phyloP scores from a whole-genome alignment of 2,888 invertebrate species.

The Limnephilus auricula region DNA sequence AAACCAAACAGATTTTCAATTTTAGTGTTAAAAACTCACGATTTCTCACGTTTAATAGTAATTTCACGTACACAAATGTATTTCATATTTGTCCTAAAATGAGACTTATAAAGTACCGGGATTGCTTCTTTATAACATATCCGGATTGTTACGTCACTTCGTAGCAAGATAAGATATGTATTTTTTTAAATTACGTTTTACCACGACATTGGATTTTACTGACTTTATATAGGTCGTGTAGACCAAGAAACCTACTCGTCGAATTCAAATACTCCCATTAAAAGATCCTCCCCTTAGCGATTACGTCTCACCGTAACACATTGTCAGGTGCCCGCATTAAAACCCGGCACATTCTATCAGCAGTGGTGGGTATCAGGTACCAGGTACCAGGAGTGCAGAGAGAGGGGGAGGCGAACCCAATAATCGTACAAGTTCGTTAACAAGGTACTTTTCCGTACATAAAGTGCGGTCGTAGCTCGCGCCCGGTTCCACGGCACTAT shows the following conservation, averaged over 20 bases:
- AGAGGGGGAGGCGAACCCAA: slow-evolving; percentile 26
- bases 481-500: slow-evolving; percentile 7
- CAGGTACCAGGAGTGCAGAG: background rate
- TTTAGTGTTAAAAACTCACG: background rate
- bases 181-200: background rate
- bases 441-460: slow-evolving; percentile 39
- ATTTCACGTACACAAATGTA: too few relatives aligned
- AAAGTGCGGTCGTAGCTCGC: slow-evolving; percentile 14
- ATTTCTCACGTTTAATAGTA: too few relatives aligned
- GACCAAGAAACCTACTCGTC: background rate
- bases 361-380: background rate
- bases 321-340: slow-evolving; percentile 5
- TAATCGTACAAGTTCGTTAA: slow-evolving; percentile 54
- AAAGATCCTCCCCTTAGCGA: background rate
- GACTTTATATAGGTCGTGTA: background rate
- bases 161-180: background rate
- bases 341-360: slow-evolving; percentile 17
- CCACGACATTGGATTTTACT: background rate
- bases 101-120: too few relatives aligned
- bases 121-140: too few relatives aligned
- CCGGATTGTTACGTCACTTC: background rate
- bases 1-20: background rate
- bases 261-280: background rate
- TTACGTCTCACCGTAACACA: background rate
- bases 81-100: too few relatives aligned